Conservation (phyloP, 2,113 vertebrate species). For the Silurus asotus region DNA sequence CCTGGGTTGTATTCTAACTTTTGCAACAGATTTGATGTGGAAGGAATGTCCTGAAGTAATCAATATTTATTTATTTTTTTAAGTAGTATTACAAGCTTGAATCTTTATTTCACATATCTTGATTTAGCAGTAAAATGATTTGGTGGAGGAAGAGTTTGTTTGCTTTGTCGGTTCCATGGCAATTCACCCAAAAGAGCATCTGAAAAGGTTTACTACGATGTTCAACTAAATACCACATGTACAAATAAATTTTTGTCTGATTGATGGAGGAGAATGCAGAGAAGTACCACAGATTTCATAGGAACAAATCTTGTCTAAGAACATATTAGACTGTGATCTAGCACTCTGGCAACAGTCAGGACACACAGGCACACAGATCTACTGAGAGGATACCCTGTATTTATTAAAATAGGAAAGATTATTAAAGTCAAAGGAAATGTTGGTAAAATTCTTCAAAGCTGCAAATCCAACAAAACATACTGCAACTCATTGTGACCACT, state of each 20-base stretch:
- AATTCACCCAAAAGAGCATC: background rate
- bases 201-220: background rate
- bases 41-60: background rate
- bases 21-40: background rate
- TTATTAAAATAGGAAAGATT: background rate
- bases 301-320: slow-evolving; percentile 23
- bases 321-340: slow-evolving; percentile 35
- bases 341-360: slow-evolving; percentile 26
- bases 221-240: background rate
- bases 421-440: background rate
- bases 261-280: slow-evolving; percentile 41
- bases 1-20: background rate
- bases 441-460: background rate
- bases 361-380: background rate
- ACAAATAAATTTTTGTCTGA: slow-evolving; percentile 5
- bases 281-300: slow-evolving; percentile 26
- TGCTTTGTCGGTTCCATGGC: background rate
- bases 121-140: background rate
- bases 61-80: background rate
- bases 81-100: background rate
- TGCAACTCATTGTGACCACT: background rate
- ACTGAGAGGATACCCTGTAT: background rate
- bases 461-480: background rate
- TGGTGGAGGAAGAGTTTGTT: background rate
- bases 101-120: background rate